Conservation (phyloP, 2,797 vertebrate species). For the Coracias cyanogaster region DNA sequence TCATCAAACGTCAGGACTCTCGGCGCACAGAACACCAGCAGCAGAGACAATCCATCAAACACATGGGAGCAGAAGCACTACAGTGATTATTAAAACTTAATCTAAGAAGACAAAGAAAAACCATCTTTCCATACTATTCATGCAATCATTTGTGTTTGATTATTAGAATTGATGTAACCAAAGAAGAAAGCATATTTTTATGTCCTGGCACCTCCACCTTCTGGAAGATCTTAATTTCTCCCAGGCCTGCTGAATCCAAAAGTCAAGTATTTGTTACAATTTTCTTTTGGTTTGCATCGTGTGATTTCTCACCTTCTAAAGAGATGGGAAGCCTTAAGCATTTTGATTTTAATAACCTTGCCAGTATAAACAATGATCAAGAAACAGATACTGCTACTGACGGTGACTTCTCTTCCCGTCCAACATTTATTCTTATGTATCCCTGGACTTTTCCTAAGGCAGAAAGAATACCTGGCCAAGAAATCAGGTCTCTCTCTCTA, state of each 20-base stretch:
- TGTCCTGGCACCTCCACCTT: neutral
- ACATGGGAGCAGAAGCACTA: neutral
- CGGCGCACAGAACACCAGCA: neutral
- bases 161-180: constrained; percentile 13
- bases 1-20: neutral
- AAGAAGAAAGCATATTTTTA: neutral
- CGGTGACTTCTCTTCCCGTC: neutral
- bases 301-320: neutral
- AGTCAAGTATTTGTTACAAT: neutral
- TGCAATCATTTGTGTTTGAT: constrained; percentile 24
- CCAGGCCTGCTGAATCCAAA: neutral
- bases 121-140: neutral
- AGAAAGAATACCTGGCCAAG: neutral
- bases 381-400: neutral
- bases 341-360: neutral
- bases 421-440: neutral
- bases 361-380: neutral
- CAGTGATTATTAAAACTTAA: constrained; percentile 34
- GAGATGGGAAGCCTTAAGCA: neutral
- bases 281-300: neutral
- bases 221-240: neutral
- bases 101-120: constrained; percentile 43
- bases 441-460: neutral
- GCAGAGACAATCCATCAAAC: neutral
- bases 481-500: neutral